These are phyloP conservation scores for Ptychoptera contaminata DNA, from an alignment of 2,888 invertebrate species.

Conservation along the genomic window DNA sequence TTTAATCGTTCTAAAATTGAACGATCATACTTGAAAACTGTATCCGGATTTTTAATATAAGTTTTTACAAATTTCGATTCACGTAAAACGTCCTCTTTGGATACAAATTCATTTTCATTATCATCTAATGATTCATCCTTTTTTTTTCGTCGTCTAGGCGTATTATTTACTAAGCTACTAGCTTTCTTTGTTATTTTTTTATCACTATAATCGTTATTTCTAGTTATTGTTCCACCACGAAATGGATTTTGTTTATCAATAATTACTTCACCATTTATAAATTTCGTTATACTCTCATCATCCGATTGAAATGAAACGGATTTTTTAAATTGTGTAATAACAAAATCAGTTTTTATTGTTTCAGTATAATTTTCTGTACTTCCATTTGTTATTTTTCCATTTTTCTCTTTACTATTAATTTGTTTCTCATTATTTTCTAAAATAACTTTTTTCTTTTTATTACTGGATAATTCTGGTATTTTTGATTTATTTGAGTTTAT, in stretches of 20 bases:
- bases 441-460: no score
- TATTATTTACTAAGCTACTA: neutral
- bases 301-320: constrained; percentile 19
- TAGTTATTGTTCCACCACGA: constrained; percentile 9
- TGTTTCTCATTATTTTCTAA: no score
- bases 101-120: constrained; percentile 22
- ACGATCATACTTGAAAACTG: constrained; percentile 29
- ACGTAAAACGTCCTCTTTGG: constrained; percentile 29
- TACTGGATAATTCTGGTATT: no score
- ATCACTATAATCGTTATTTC: neutral
- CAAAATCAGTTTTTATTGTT: neutral
- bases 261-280: constrained; percentile 27
- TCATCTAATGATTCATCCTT: constrained; percentile 6
- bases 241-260: constrained; percentile 30
- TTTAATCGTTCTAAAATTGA: constrained; percentile 24
- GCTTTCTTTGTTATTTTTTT: neutral
- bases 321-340: constrained; percentile 17
- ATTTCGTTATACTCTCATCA: constrained; percentile 25
- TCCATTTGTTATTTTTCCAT: no score
- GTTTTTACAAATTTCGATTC: constrained; percentile 32
- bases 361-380: neutral
- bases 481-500: no score
- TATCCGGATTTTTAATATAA: constrained; percentile 30
- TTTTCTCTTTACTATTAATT: no score
- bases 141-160: neutral